Percentiles rank a stretch among this genome's conserved stretches.
phyloP scores from a whole-genome alignment of 1,140 invertebrate genomes.

The Neuroterus valhalla region DNA sequence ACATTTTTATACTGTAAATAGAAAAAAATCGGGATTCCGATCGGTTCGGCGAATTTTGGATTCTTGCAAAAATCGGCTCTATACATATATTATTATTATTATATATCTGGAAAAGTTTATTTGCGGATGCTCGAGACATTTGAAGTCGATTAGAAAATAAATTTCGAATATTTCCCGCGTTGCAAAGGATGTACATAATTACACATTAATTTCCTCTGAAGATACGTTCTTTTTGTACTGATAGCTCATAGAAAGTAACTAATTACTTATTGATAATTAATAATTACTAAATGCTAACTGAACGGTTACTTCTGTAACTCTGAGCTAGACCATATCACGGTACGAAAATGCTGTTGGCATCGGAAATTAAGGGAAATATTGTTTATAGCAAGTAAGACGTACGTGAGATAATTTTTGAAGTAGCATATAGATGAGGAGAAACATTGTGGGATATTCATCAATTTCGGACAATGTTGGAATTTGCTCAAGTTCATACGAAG shows the following conservation, averaged over 20 bases:
- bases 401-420: slow-evolving; percentile 50
- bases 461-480: background rate
- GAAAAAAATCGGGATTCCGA: background rate
- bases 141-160: background rate
- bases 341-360: slow-evolving; percentile 46
- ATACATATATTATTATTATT: too few species aligned
- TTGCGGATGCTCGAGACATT: background rate
- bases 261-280: slow-evolving; percentile 43
- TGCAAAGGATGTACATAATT: slow-evolving; percentile 33
- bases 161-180: slow-evolving; percentile 42
- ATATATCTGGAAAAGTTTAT: background rate
- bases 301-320: slow-evolving; percentile 47
- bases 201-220: slow-evolving; percentile 14
- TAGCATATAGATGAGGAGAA: slow-evolving; percentile 37
- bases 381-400: slow-evolving; percentile 56
- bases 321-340: slow-evolving; percentile 72
- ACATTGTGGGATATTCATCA: background rate
- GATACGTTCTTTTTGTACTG: slow-evolving; percentile 68
- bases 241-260: slow-evolving; percentile 66
- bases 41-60: slow-evolving; percentile 1
- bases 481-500: too few species aligned
- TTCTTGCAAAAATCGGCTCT: slow-evolving; percentile 1
- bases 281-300: slow-evolving; percentile 40
- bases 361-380: slow-evolving; percentile 58
- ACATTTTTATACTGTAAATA: slow-evolving; percentile 2